Evolutionary conservation across 2,888 invertebrate genomes (phyloP).

Genomic region (Chrysina gloriosa): DNA sequence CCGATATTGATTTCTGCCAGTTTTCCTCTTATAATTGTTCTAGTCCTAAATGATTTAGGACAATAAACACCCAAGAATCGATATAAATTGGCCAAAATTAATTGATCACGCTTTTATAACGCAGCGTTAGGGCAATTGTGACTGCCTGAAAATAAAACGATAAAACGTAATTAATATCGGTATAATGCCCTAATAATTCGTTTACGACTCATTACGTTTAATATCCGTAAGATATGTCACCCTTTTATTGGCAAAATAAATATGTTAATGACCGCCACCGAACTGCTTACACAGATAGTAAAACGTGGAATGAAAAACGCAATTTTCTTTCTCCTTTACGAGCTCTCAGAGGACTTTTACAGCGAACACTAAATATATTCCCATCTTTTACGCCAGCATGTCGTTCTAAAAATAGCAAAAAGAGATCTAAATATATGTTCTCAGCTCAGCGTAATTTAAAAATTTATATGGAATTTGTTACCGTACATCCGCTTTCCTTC

Average conservation of each 20-base stretch:
- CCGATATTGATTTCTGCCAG: too few species aligned
- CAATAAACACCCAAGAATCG: too few species aligned
- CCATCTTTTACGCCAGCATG: constrained; percentile 19
- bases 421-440: too few species aligned
- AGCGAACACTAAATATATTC: constrained; percentile 28
- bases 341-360: constrained; percentile 18
- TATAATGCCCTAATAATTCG: constrained; percentile 9
- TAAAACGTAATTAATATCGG: constrained; percentile 11
- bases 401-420: constrained; percentile 9
- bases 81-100: not conserved
- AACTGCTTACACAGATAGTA: constrained; percentile 26
- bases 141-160: not conserved
- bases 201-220: constrained; percentile 14
- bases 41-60: too few species aligned
- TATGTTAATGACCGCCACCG: not conserved
- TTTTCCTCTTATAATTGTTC: too few species aligned
- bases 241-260: constrained; percentile 28
- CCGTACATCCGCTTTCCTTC: too few species aligned
- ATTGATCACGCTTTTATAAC: not conserved
- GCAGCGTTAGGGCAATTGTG: not conserved
- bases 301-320: constrained; percentile 21
- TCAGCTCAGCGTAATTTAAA: too few species aligned
- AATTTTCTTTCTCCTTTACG: constrained; percentile 32
- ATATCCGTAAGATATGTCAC: constrained; percentile 3
- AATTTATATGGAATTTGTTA: too few species aligned